Percentiles rank a stretch among this genome's conserved stretches.
Conservation (phyloP, 1,140 invertebrate species). For the Drepana arcuata region DNA sequence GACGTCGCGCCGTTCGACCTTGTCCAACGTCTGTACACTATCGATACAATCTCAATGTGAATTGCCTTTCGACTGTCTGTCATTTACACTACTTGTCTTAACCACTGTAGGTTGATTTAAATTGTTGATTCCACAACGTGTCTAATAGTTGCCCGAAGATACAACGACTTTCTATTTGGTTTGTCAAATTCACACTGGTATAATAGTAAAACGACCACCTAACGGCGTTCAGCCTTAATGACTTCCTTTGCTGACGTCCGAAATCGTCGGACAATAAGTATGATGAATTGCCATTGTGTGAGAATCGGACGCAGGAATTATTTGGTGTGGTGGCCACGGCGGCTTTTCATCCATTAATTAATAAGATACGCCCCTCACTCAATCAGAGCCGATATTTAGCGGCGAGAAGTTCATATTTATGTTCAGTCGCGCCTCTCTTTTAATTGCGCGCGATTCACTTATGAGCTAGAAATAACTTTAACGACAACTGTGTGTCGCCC, state of each 20-base stretch:
- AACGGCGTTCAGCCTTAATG: slow-evolving; percentile 37
- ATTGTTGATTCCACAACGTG: too few species aligned
- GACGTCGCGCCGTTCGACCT: too few species aligned
- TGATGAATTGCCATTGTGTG: slow-evolving; percentile 54
- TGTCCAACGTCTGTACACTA: too few species aligned
- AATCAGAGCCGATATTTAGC: slow-evolving; percentile 40
- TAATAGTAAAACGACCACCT: slow-evolving; percentile 26
- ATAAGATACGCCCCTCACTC: slow-evolving; percentile 46
- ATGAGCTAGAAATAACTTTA: slow-evolving; percentile 27
- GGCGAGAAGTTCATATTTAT: slow-evolving; percentile 37
- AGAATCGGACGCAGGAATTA: slow-evolving; percentile 38
- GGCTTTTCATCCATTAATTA: slow-evolving; percentile 53
- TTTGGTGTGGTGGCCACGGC: slow-evolving; percentile 31
- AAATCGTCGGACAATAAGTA: slow-evolving; percentile 53
- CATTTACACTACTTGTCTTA: slow-evolving; percentile 14
- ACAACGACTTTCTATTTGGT: slow-evolving; percentile 14
- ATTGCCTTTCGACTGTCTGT: slow-evolving; percentile 31
- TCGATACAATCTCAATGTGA: slow-evolving; percentile 33
- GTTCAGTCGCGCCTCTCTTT: slow-evolving; percentile 33
- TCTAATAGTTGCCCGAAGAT: too few species aligned
- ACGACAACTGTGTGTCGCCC: slow-evolving; percentile 25
- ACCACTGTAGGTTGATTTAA: slow-evolving; percentile 14
- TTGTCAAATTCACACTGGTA: slow-evolving; percentile 22
- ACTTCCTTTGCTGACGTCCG: slow-evolving; percentile 53
- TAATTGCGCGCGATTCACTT: slow-evolving; percentile 44